Evolutionary conservation across 2,113 vertebrate species (phyloP), one percentile per base, ranked within the genome.

Genomic region (Solenodon paradoxus): DNA sequence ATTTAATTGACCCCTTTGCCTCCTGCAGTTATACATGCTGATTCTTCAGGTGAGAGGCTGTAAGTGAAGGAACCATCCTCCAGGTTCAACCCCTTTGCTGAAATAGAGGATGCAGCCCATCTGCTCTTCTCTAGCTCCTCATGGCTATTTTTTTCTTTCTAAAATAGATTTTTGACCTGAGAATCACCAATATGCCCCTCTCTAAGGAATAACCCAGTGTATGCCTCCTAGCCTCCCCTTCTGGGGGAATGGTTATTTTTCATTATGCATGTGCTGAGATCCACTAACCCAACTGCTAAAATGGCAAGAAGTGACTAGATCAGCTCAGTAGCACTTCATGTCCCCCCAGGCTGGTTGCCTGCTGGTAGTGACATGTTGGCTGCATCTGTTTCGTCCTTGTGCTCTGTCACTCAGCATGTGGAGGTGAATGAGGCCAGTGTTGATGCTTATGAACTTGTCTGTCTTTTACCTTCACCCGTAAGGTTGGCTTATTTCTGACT

Each of bases 251-350:
- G 55, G 42, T 45, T 61, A 4, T 64, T 49, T 82, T 95, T 85
- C 15, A 45, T 90, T 91, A 57, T 88, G 72, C 22, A 51, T 84
- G 51, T 55, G 24, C 86, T 72, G 24, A 79, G 92, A 79, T 86
- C 80, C 94, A 80, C 81, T 74, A 95, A 79, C 72, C 89, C 85
- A 88, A 72, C 71, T 78, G 71, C 81, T 85, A 72, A 97, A 97
- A 97, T 97, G 92, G 75, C 96, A 95, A 93, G 83, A 74, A 93
- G 88, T 55, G 90, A 95, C 96, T 94, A 97, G 92, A 92, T 95
- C 93, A 94, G 66, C 64, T 72, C 64, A 87, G 68, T 38, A 85
- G 82, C 80, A 68, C 0, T 4, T 88, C 90, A 61, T 66, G 32
- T 59, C 90, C 90, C 87, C 81, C 83, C 42, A 75, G 84, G 94